phyloP scores from a whole-genome alignment of 2,888 invertebrate genomes.

The Eilema sororculum region DNA sequence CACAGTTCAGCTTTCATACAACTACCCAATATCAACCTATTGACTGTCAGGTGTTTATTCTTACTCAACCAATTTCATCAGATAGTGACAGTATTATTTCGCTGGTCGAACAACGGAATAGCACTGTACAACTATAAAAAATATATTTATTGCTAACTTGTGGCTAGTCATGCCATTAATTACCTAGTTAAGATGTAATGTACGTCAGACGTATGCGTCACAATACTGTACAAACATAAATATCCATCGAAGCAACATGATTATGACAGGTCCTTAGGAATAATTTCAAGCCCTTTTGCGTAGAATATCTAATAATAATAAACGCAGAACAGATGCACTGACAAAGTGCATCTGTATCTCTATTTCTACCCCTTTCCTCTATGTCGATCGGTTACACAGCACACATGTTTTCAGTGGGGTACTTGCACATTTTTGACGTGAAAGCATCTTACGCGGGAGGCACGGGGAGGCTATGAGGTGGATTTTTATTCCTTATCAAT shows the following conservation, averaged over 20 bases:
- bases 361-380: too few relatives aligned
- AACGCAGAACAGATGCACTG: too few relatives aligned
- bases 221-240: not conserved
- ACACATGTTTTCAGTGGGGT: too few relatives aligned
- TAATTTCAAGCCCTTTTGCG: not conserved
- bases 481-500: too few relatives aligned
- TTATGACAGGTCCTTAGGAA: not conserved
- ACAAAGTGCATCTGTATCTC: too few relatives aligned
- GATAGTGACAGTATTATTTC: not conserved
- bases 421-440: too few relatives aligned
- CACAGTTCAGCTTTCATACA: not conserved
- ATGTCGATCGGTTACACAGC: too few relatives aligned
- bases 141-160: not conserved
- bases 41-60: not conserved
- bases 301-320: too few relatives aligned
- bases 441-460: too few relatives aligned
- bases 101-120: not conserved
- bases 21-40: not conserved
- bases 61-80: not conserved
- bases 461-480: too few relatives aligned
- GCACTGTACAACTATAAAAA: not conserved
- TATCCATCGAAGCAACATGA: not conserved
- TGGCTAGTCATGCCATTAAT: not conserved
- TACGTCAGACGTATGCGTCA: not conserved
- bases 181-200: not conserved